Percentiles rank a stretch among this genome's conserved stretches.
These are phyloP conservation scores for Lordiphosa collinella DNA, from an alignment of 1,140 invertebrate species.

Conservation along the genomic window DNA sequence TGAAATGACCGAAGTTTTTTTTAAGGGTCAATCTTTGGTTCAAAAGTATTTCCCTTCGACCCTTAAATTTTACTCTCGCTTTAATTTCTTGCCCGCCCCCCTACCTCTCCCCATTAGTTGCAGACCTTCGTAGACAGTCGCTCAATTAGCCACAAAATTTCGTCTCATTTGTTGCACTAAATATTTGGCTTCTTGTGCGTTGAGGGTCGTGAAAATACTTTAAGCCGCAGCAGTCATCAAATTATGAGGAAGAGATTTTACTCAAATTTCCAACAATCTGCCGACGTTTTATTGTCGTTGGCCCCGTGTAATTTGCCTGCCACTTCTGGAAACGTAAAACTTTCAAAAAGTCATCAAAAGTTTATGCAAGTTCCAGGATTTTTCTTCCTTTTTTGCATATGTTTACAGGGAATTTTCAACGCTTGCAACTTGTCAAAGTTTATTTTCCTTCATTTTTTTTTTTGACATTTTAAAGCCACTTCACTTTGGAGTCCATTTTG, in stretches of 20 bases:
- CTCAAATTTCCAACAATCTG: conserved; percentile 1
- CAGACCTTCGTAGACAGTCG: not conserved
- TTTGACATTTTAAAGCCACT: conserved; percentile 30
- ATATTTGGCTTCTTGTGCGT: conserved; percentile 2
- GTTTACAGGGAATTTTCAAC: conserved; percentile 35
- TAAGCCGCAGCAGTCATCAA: conserved; percentile 19
- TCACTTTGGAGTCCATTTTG: conserved; percentile 25
- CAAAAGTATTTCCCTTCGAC: no score
- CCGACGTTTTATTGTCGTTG: conserved; percentile 24
- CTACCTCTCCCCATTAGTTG: conserved; percentile 4
- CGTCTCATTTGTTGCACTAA: conserved; percentile 24
- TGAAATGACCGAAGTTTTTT: no score
- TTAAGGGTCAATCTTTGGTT: no score
- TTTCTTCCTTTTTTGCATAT: conserved; percentile 42
- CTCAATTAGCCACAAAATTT: conserved; percentile 25
- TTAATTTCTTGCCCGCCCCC: not conserved
- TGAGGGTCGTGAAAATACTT: conserved; percentile 8
- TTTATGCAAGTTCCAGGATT: conserved; percentile 43
- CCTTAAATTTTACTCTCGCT: not conserved
- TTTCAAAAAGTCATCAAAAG: conserved; percentile 74
- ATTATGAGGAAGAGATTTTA: conserved; percentile 7
- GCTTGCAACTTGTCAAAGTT: conserved; percentile 45
- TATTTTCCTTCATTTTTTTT: conserved; percentile 1
- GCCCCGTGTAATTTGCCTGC: conserved; percentile 52
- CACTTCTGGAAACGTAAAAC: conserved; percentile 58